Conservation (phyloP, 2,888 invertebrate genomes). For the Hermaeophaga mercurialis region DNA sequence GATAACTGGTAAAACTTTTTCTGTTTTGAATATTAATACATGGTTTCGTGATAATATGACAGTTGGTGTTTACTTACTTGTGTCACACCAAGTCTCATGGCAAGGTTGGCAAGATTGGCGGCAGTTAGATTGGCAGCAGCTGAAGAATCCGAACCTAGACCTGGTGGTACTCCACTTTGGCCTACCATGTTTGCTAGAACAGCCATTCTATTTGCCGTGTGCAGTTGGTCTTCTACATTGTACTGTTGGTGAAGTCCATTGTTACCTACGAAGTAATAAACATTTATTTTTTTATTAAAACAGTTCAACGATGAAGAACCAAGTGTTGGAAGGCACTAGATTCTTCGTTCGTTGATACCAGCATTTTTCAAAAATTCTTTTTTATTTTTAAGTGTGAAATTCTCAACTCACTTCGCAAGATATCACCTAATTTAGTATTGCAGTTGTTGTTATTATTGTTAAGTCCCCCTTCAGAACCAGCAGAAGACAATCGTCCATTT, state of each 20-base stretch:
- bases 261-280: conserved; percentile 44
- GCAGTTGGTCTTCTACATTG: conserved; percentile 65
- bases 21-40: no score
- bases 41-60: no score
- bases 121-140: conserved; percentile 65
- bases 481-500: conserved; percentile 79
- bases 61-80: no score
- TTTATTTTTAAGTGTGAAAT: conserved; percentile 4
- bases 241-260: conserved; percentile 68
- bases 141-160: conserved; percentile 60
- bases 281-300: background rate
- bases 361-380: no score
- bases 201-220: conserved; percentile 68
- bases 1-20: no score
- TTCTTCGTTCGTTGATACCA: no score
- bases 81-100: conserved; percentile 69
- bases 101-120: conserved; percentile 73
- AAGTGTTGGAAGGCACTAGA: background rate
- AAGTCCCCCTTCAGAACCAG: conserved; percentile 77
- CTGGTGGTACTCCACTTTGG: conserved; percentile 66
- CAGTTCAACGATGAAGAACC: background rate
- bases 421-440: conserved; percentile 63
- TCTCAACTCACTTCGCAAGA: conserved; percentile 55
- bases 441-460: conserved; percentile 74
- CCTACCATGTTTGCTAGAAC: conserved; percentile 73